Evolutionary conservation across 2,113 vertebrate genomes (phyloP).

Genomic region (Cottus gobio): DNA sequence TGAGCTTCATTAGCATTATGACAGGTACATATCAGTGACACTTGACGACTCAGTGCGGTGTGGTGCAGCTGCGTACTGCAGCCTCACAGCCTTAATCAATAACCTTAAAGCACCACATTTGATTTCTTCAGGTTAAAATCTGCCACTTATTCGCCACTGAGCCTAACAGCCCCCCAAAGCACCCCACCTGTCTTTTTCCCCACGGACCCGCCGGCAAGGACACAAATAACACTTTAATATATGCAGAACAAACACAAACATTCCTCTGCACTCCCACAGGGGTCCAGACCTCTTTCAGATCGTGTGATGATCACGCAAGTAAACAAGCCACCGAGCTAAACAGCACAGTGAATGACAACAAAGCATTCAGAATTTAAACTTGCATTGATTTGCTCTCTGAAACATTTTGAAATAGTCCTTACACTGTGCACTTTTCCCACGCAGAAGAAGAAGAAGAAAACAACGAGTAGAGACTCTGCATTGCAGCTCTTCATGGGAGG

Average conservation of each 20-base stretch:
- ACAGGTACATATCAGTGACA: slow-evolving; percentile 57
- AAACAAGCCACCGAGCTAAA: slow-evolving; percentile 44
- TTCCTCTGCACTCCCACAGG: slow-evolving; percentile 53
- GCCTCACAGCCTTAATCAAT: neutral
- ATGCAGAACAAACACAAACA: slow-evolving; percentile 61
- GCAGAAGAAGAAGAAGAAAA: slow-evolving; percentile 28
- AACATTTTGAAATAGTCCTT: slow-evolving; percentile 25
- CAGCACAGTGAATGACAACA: slow-evolving; percentile 27
- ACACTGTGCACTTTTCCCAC: neutral
- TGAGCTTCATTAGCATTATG: slow-evolving; percentile 67
- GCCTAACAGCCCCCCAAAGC: slow-evolving; percentile 8
- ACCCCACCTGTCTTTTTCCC: slow-evolving; percentile 40
- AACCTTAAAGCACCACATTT: neutral
- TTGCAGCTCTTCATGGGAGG: slow-evolving; percentile 30
- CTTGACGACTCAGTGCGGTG: slow-evolving; percentile 23
- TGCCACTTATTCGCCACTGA: neutral
- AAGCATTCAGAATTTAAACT: slow-evolving; percentile 45
- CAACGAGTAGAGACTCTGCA: slow-evolving; percentile 3
- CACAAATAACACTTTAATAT: slow-evolving; percentile 67
- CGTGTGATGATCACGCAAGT: slow-evolving; percentile 57
- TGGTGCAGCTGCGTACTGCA: neutral
- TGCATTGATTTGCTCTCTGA: slow-evolving; percentile 46
- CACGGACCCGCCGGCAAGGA: slow-evolving; percentile 58
- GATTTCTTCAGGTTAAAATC: slow-evolving; percentile 17
- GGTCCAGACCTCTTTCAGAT: slow-evolving; percentile 63